Evolutionary conservation across 2,113 vertebrate species (phyloP).

Genomic region (Chaetops frenatus): DNA sequence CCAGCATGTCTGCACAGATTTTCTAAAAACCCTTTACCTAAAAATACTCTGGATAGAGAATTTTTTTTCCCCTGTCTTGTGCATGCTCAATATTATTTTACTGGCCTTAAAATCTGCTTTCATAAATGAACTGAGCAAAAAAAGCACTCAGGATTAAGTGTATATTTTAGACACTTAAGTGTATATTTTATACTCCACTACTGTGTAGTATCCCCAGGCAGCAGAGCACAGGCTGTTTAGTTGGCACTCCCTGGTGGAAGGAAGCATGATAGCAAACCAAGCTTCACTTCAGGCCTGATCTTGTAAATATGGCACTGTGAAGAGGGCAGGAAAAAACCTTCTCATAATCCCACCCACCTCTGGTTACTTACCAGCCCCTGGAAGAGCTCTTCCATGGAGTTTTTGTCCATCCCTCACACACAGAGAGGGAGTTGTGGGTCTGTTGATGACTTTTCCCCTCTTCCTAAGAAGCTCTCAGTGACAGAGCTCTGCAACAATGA

Average conservation of each 20-base stretch:
- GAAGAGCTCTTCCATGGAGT: neutral
- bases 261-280: neutral
- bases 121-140: neutral
- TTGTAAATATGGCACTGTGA: neutral
- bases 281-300: neutral
- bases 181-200: neutral
- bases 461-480: neutral
- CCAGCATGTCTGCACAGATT: constrained; percentile 36
- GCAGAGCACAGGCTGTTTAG: neutral
- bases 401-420: fast-evolving
- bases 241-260: constrained; percentile 55
- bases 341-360: neutral
- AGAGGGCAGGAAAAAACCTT: neutral
- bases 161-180: neutral
- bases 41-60: constrained; percentile 43
- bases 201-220: neutral
- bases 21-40: constrained; percentile 48
- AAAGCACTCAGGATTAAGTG: neutral
- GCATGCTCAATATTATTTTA: constrained; percentile 33
- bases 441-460: neutral
- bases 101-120: constrained; percentile 8
- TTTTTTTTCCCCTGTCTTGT: neutral
- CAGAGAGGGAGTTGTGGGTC: neutral
- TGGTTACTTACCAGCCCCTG: fast-evolving
- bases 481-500: neutral